A percentile compares a stretch with the other conserved stretches of the same genome.
phyloP scores from a whole-genome alignment of 2,797 vertebrate species.

The Mycteria americana region DNA sequence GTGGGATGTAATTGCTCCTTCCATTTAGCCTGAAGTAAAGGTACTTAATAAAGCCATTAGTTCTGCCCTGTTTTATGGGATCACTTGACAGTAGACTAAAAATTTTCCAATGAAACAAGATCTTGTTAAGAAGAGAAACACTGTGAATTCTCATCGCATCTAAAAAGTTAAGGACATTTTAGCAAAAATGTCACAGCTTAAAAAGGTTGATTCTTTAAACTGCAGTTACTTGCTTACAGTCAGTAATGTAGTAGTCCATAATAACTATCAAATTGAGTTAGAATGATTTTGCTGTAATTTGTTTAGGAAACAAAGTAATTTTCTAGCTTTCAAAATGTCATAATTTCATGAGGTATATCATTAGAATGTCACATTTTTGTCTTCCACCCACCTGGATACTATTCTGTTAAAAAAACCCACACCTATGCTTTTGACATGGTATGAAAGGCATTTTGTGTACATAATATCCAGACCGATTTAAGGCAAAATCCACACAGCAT shows the following conservation, averaged over 20 bases:
- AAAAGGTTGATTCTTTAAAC: slow-evolving; percentile 1
- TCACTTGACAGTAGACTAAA: background rate
- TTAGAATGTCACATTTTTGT: slow-evolving; percentile 31
- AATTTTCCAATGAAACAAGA: background rate
- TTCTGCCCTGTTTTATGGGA: slow-evolving; percentile 1
- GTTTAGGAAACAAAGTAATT: slow-evolving; percentile 49
- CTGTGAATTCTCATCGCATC: background rate
- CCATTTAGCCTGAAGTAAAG: slow-evolving; percentile 29
- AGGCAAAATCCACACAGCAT: background rate
- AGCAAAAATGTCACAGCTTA: background rate
- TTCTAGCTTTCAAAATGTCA: slow-evolving; percentile 29
- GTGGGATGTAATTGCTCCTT: slow-evolving; percentile 20
- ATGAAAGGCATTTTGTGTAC: background rate
- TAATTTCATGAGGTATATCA: slow-evolving; percentile 2
- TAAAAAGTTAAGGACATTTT: background rate
- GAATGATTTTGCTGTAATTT: slow-evolving; percentile 25
- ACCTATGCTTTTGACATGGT: background rate
- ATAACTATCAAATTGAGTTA: background rate
- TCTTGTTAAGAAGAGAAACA: background rate
- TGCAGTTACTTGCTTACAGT: background rate
- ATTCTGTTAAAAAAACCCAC: background rate
- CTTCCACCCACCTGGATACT: background rate
- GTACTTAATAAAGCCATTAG: slow-evolving; percentile 38
- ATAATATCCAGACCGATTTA: background rate
- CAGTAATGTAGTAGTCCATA: background rate